Conservation (phyloP, 2,113 vertebrate species). For the Thinocorus orbignyianus region DNA sequence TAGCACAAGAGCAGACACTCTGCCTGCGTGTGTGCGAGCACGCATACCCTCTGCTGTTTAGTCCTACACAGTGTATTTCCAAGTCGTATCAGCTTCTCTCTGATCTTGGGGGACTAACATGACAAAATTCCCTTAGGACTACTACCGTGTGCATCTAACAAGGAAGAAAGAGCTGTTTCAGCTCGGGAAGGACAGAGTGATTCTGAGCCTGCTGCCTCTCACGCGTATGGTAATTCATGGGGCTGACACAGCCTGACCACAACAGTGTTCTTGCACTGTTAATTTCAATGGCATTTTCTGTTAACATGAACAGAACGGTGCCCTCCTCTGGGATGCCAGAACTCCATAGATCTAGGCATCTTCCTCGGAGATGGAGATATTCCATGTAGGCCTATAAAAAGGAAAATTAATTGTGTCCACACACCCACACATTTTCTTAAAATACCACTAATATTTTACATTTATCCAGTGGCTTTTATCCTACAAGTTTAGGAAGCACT, state of each 20-base stretch:
- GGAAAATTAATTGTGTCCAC: slow-evolving; percentile 65
- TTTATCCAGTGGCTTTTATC: slow-evolving; percentile 39
- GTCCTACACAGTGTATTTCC: background rate
- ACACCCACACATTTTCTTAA: slow-evolving; percentile 59
- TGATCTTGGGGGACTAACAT: slow-evolving; percentile 32
- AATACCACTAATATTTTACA: slow-evolving; percentile 60
- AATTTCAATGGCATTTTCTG: slow-evolving; percentile 29
- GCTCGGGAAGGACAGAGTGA: background rate
- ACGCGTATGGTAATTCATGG: background rate
- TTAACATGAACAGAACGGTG: background rate
- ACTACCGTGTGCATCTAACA: background rate
- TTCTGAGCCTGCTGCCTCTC: background rate
- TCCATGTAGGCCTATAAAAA: slow-evolving; percentile 40
- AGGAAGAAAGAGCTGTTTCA: background rate
- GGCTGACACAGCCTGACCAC: slow-evolving; percentile 30
- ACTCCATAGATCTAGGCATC: background rate
- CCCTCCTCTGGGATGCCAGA: slow-evolving; percentile 18
- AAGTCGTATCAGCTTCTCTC: background rate
- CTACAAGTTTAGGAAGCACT: slow-evolving; percentile 19
- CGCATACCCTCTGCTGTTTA: slow-evolving; percentile 41
- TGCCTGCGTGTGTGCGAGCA: background rate
- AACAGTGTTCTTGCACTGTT: background rate
- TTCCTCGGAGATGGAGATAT: slow-evolving; percentile 8
- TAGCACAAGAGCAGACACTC: background rate
- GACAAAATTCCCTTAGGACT: background rate